Evolutionary conservation across 1,140 invertebrate genomes (phyloP), one percentile per base, ranked within the genome.

Genomic region (Cardiocondyla obscurior): DNA sequence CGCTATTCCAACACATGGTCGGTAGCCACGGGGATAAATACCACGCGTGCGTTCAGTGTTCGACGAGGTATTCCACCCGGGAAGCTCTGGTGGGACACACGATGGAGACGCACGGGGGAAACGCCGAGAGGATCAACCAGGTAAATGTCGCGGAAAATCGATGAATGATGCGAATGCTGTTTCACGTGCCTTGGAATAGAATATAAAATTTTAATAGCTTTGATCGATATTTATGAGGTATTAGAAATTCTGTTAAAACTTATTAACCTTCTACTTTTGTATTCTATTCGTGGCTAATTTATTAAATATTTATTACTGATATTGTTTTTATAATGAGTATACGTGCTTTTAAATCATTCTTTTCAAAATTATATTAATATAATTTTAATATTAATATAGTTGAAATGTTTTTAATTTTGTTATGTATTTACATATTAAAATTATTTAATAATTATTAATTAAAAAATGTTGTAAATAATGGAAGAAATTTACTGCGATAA

Each of bases 1-100:
- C 83, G 0, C 77, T 94, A 0, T 94, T 94, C 55, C 91, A 91
- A 19, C 93, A 94, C 49, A 92, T 94, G 93, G 88, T 92, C 2
- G 55, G 84, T 2, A 89, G n/a, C 33, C 94, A 94, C 25, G 76
- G 84, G 0, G 93, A 94, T 65, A 93, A 92, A 57, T 94, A 94
- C 81, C 90, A 94, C 60, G 93, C 90, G 0, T 94, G 94, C 44
- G 60, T 92, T 19, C 91, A 90, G 25, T 94, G 94, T 57, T 84
- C 72, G 22, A 94, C 93, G 3, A 91, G 94, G 55, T 94, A 93
- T 60, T 82, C 89, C 6, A 93, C 89, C 28, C 91, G 87, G 58
- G 92, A 94, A 22, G 88, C 89, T 39, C 85, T 94, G 6, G 64
- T 74, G 2, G 64, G 33, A 2, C 94, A 94, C 36, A 88, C 89